phyloP scores from a whole-genome alignment of 1,140 invertebrate genomes.

The Carposina sasakii region DNA sequence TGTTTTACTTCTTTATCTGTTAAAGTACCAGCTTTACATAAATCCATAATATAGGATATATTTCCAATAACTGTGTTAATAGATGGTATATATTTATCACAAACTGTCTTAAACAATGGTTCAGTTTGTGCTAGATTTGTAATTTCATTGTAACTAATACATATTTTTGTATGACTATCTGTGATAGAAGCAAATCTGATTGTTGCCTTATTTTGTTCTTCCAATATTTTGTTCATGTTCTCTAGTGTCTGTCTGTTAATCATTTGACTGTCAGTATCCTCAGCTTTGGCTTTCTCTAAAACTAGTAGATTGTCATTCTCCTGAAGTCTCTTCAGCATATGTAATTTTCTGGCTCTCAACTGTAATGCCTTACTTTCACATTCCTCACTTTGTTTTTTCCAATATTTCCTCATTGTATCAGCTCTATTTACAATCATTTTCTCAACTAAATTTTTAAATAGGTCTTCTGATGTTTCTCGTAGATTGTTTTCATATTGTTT shows the following conservation, averaged over 20 bases:
- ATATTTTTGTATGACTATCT: constrained; percentile 56
- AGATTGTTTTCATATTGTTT: constrained; percentile 55
- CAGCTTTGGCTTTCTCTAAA: constrained; percentile 50
- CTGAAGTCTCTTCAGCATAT: constrained; percentile 53
- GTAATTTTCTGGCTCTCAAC: constrained; percentile 45
- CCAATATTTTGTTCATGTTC: constrained; percentile 62
- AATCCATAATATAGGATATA: constrained; percentile 71
- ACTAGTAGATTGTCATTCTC: constrained; percentile 59
- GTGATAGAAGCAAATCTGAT: constrained; percentile 53
- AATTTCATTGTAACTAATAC: constrained; percentile 57
- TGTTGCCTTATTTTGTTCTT: constrained; percentile 62
- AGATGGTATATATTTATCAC: constrained; percentile 43
- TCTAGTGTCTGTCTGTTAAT: constrained; percentile 56
- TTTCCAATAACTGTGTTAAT: constrained; percentile 48
- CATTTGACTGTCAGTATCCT: constrained; percentile 51
- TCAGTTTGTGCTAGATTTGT: constrained; percentile 42
- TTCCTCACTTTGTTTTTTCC: constrained; percentile 57
- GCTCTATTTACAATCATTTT: constrained; percentile 52
- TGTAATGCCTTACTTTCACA: constrained; percentile 48
- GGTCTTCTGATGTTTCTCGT: constrained; percentile 41
- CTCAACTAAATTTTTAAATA: constrained; percentile 49
- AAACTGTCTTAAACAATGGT: constrained; percentile 35
- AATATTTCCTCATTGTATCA: constrained; percentile 48
- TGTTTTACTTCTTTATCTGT: constrained; percentile 69
- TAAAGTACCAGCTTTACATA: constrained; percentile 64